phyloP scores from a whole-genome alignment of 1,140 invertebrate genomes.

The Grapholita molesta region DNA sequence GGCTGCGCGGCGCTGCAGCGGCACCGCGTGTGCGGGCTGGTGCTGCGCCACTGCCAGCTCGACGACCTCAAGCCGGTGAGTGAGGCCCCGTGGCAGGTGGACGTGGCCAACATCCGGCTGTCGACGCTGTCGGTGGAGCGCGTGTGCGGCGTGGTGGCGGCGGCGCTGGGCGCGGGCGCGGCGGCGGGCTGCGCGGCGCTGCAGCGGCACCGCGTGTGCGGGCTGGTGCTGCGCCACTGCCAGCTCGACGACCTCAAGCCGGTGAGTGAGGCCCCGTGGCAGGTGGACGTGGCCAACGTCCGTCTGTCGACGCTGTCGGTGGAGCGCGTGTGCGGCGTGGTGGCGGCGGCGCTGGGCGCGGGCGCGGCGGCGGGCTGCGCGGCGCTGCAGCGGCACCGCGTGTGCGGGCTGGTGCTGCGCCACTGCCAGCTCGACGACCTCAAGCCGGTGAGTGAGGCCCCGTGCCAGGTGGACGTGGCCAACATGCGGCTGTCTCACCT shows the following conservation, averaged over 20 bases:
- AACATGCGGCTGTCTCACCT: too few species aligned
- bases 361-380: constrained; percentile 36
- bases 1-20: constrained; percentile 77
- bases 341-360: constrained; percentile 78
- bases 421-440: constrained; percentile 94
- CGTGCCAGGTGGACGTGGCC: too few species aligned
- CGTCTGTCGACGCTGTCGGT: constrained; percentile 85
- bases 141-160: constrained; percentile 79
- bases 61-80: constrained; percentile 92
- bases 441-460: constrained; percentile 83
- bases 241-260: constrained; percentile 92
- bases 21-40: constrained; percentile 92
- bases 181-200: constrained; percentile 63
- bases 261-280: constrained; percentile 69
- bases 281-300: constrained; percentile 84
- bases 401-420: constrained; percentile 90
- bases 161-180: constrained; percentile 50
- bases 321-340: constrained; percentile 86
- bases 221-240: constrained; percentile 92
- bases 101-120: too few species aligned
- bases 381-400: constrained; percentile 86
- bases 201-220: constrained; percentile 89
- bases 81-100: too few species aligned
- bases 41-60: constrained; percentile 92
- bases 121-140: neutral